Base-by-base conservation (phyloP, 2,113 vertebrate genomes). In the Phycodurus eques region DNA sequence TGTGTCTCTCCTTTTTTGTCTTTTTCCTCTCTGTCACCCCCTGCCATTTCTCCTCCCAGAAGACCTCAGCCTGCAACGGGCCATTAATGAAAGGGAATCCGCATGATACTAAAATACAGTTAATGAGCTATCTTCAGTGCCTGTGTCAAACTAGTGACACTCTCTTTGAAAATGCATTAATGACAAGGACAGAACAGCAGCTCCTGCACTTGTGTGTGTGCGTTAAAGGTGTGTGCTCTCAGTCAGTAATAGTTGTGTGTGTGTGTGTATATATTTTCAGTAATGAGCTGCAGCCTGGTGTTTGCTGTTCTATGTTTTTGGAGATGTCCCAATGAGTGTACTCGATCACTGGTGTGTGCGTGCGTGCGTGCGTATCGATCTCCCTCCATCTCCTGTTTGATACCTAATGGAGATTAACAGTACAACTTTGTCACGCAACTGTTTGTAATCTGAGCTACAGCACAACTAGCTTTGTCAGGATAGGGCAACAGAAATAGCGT, bases 121-220 rank as follows among this genome's bases (percentile, higher is more conserved):
- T 70, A 71, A 77, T 68, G 79, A 77, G 72, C 78, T 80, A 54
- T 76, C 70, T 65, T 8, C 46, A 64, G 57, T 59, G 54, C 64
- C 76, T 61, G 73, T 70, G 73, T 83, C 73, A 70, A 59, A 75
- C 83, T 70, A 65, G 74, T 81, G 68, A 74, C 83, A 67, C 79
- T 83, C 71, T 44, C 77, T 72, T 72, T 81, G 68, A 72, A 76
- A 85, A 84, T 68, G 80, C 81, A 76, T 76, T 83, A 80, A 83
- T 73, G 80, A 81, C 74, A 65, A 80, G 71, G 61, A 79, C 72
- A 74, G 68, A 43, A 69, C 73, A 70, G 64, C 70, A 64, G 67
- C 67, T 47, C 8, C 0, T 8, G 17, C n/a, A 8, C 22, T 9
- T 61, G 63, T n/a, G 4, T n/a, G 4, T 46, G 8, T 44, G 31